Base-by-base conservation (phyloP, 1,140 invertebrate genomes). In the Mycetomoellerius zeteki region DNA sequence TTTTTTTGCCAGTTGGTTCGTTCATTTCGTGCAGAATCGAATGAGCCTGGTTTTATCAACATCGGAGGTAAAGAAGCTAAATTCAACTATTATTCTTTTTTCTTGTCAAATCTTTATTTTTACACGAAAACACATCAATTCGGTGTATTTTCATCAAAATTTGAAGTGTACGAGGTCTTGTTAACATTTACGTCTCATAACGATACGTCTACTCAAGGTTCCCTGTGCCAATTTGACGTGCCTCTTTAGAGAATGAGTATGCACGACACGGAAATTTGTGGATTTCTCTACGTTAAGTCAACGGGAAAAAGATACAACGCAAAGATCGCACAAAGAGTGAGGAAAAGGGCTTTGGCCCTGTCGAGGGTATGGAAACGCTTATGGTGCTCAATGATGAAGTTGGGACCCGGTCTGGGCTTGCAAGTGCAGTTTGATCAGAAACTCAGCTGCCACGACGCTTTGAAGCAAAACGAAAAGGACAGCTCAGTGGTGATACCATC, bases 321-420 rank as follows among this genome's bases (percentile, higher is more conserved):
- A 37, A 37, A 8, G 33, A 37, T 93, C 73, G 90, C 92, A 0
- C 92, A 93, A 21, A 92, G 90, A n/a, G 91, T 94, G 7, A 94
- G 86, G 58, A 95, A 94, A 62, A 90, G 89, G 2, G 78, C 92
- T 0, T 65, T 94, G 2, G 85, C 90, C 0, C 67, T 91, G 43
- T 94, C 93, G 91, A 95, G 95, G 75, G 91, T 95, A 19, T 96
- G 95, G 95, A 93, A 93, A 43, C 93, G 93, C 58, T 93, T 95
- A 85, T 96, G 95, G 95, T 95, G 95, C 82, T 92, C 93, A 0
- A 88, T 96, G 0, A 86, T 90, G n/a, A 94, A 92, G 87, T 84
- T 94, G 6, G 88, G 87, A 2, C 62, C 93, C 0, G 94, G 92
- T 16, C 67, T 92, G 3, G 92, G 92, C 6, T 58, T 95, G 1